Evolutionary conservation across 2,797 vertebrate genomes (phyloP).

Genomic region (Myripristis jacobus): DNA sequence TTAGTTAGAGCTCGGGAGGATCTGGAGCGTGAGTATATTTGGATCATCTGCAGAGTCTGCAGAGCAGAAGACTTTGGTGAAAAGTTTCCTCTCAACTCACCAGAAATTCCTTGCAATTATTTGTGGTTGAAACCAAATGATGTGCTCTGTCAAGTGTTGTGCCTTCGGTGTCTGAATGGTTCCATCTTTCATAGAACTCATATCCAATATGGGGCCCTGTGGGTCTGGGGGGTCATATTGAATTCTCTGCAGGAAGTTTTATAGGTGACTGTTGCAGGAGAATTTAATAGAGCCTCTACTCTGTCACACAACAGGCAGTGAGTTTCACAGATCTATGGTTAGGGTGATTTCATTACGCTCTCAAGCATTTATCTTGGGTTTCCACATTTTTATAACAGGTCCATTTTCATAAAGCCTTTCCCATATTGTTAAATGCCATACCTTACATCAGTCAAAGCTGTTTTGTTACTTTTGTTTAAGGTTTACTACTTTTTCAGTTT

Average conservation of each 20-base stretch:
- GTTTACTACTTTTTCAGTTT: too few relatives aligned
- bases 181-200: constrained; percentile 11
- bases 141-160: constrained; percentile 1
- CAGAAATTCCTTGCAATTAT: constrained; percentile 12
- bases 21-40: constrained; percentile 14
- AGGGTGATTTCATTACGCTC: background rate
- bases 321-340: constrained; percentile 11
- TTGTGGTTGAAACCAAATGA: constrained; percentile 6
- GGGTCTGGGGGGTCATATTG: too few relatives aligned
- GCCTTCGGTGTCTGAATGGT: constrained; percentile 12
- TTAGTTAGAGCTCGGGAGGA: background rate
- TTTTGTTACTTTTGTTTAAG: too few relatives aligned
- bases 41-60: background rate
- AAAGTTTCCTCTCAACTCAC: constrained; percentile 9
- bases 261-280: background rate
- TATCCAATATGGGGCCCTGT: too few relatives aligned
- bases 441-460: too few relatives aligned
- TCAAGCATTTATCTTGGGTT: background rate
- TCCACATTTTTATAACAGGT: background rate
- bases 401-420: background rate
- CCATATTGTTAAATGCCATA: background rate
- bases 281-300: constrained; percentile 12
- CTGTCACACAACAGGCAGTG: constrained; percentile 1
- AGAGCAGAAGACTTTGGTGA: background rate
- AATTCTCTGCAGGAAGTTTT: constrained; percentile 21